phyloP scores from a whole-genome alignment of 2,113 vertebrate genomes.

The Neoarius graeffei region DNA sequence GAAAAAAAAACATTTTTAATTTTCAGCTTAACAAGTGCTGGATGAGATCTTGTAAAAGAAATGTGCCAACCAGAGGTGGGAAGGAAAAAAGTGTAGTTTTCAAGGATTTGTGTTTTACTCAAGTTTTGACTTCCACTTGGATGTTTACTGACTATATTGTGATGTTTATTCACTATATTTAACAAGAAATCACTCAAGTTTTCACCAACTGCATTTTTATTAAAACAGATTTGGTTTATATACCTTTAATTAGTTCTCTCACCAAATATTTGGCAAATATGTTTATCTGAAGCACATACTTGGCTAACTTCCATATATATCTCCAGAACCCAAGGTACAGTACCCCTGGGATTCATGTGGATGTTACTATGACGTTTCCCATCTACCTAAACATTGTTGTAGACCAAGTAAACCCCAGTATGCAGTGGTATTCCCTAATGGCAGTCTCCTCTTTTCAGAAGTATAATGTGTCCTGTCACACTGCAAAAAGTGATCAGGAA shows the following conservation, averaged over 20 bases:
- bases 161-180: neutral
- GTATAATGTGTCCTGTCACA: too few relatives aligned
- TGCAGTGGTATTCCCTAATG: too few relatives aligned
- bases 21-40: neutral
- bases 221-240: neutral
- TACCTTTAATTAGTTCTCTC: neutral
- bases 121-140: neutral
- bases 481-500: too few relatives aligned
- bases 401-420: too few relatives aligned
- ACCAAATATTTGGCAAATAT: neutral
- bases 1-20: neutral
- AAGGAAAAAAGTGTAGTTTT: neutral
- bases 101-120: neutral
- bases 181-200: neutral
- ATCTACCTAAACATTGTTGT: too few relatives aligned
- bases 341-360: too few relatives aligned
- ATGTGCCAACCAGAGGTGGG: neutral
- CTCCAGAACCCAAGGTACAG: neutral
- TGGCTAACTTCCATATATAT: too few relatives aligned
- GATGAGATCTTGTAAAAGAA: neutral
- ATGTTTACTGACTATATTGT: neutral
- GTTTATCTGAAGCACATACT: neutral
- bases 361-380: too few relatives aligned
- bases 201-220: neutral
- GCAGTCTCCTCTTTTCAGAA: too few relatives aligned